A percentile compares a stretch with the other conserved stretches of the same genome.
Conservation (phyloP, 2,113 vertebrate species). For the Recurvirostra avosetta region DNA sequence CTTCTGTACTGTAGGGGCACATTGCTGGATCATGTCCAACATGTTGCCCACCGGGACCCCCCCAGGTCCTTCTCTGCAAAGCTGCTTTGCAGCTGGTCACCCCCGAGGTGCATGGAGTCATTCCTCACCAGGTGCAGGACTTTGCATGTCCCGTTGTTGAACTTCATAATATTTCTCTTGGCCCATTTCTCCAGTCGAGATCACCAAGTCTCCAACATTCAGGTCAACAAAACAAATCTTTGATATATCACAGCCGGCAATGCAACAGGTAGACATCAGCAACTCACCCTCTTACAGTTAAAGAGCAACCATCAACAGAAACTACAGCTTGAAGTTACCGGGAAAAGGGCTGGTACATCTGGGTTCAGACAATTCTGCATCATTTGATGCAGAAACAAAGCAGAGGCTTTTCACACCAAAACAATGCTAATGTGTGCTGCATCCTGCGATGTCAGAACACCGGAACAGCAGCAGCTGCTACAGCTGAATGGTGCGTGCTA, state of each 20-base stretch:
- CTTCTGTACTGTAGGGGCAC: background rate
- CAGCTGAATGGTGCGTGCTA: background rate
- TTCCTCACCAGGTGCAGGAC: background rate
- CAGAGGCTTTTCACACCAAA: background rate
- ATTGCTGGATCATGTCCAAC: background rate
- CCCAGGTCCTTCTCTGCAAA: background rate
- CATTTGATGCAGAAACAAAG: background rate
- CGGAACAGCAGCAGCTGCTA: background rate
- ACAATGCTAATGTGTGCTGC: background rate
- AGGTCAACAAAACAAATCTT: background rate
- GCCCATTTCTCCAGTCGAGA: background rate
- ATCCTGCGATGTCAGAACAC: background rate
- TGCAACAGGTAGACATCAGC: background rate
- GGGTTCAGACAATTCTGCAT: background rate
- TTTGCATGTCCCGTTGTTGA: background rate
- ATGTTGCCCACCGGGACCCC: too few species aligned
- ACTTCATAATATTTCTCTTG: accelerated
- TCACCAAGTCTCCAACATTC: background rate
- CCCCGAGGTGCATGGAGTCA: background rate
- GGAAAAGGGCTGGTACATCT: background rate
- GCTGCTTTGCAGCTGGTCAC: background rate
- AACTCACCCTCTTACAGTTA: background rate
- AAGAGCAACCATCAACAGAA: background rate
- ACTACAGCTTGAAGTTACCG: background rate
- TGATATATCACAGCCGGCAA: background rate